phyloP scores from a whole-genome alignment of 2,797 vertebrate species.

The Chelmon rostratus region DNA sequence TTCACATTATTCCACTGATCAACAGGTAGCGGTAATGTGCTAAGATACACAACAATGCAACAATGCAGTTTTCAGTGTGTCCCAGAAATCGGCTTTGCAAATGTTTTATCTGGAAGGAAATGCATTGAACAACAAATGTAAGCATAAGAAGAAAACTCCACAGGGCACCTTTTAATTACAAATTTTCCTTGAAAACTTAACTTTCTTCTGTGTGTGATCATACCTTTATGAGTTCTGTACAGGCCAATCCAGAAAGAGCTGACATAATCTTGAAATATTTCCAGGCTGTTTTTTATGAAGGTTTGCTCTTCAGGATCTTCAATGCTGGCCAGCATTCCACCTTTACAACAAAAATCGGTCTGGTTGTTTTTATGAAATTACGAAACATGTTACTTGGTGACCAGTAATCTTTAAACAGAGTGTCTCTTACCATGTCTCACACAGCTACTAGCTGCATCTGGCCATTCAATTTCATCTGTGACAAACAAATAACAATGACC shows the following conservation, averaged over 20 bases:
- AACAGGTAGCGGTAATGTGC: too few relatives aligned
- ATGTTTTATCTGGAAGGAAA: too few relatives aligned
- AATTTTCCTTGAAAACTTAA: neutral
- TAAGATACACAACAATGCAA: neutral
- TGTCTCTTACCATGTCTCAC: slow-evolving; percentile 84
- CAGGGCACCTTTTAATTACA: too few relatives aligned
- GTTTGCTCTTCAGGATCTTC: slow-evolving; percentile 85
- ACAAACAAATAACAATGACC: slow-evolving; percentile 91
- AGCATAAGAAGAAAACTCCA: neutral
- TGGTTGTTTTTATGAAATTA: slow-evolving; percentile 9
- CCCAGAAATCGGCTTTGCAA: neutral
- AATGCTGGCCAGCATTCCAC: slow-evolving; percentile 88
- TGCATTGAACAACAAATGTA: neutral
- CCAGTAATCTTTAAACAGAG: neutral
- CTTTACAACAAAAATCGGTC: slow-evolving; percentile 72
- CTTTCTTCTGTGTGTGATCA: neutral
- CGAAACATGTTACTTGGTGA: neutral
- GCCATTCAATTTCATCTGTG: slow-evolving; percentile 86
- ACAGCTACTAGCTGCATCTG: slow-evolving; percentile 88
- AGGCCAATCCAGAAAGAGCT: slow-evolving; percentile 92
- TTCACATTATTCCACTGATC: too few relatives aligned
- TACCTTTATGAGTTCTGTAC: slow-evolving; percentile 92
- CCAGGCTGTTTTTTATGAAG: slow-evolving; percentile 85
- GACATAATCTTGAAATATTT: slow-evolving; percentile 82
- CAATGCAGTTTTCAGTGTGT: neutral